Percentiles rank a stretch among this genome's conserved stretches.
phyloP scores from a whole-genome alignment of 2,888 invertebrate species.

The Agriopis aurantiaria region DNA sequence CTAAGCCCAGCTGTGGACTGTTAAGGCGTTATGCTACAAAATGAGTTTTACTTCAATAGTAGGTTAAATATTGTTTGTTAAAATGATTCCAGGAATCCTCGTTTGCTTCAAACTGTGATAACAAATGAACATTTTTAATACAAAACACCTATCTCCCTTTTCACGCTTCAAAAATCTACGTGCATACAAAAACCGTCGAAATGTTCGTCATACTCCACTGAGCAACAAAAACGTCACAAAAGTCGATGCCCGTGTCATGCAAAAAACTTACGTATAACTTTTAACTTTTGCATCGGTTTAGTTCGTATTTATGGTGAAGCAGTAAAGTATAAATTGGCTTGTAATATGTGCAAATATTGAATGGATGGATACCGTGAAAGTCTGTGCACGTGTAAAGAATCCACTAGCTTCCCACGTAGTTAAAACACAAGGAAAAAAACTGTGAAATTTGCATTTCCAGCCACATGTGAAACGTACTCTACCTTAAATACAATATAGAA shows the following conservation, averaged over 20 bases:
- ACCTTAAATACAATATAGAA: too few relatives aligned
- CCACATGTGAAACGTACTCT: too few relatives aligned
- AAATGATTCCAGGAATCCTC: too few relatives aligned
- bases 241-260: conserved; percentile 40
- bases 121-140: conserved; percentile 25
- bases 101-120: too few relatives aligned
- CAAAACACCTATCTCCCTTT: conserved; percentile 44
- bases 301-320: conserved; percentile 33
- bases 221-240: conserved; percentile 55
- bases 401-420: too few relatives aligned
- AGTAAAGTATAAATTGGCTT: conserved; percentile 32
- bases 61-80: too few relatives aligned
- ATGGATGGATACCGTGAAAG: conserved; percentile 40
- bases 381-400: conserved; percentile 20
- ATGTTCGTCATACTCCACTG: conserved; percentile 50
- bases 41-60: too few relatives aligned
- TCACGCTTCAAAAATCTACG: conserved; percentile 48
- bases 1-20: too few relatives aligned
- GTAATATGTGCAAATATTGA: conserved; percentile 28
- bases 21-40: too few relatives aligned
- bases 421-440: too few relatives aligned
- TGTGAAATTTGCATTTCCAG: too few relatives aligned
- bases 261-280: conserved; percentile 38
- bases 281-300: conserved; percentile 22
- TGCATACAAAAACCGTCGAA: conserved; percentile 50